Evolutionary conservation across 2,888 invertebrate genomes (phyloP), one percentile per base, ranked within the genome.

Genomic region (Ectemnius continuus): DNA sequence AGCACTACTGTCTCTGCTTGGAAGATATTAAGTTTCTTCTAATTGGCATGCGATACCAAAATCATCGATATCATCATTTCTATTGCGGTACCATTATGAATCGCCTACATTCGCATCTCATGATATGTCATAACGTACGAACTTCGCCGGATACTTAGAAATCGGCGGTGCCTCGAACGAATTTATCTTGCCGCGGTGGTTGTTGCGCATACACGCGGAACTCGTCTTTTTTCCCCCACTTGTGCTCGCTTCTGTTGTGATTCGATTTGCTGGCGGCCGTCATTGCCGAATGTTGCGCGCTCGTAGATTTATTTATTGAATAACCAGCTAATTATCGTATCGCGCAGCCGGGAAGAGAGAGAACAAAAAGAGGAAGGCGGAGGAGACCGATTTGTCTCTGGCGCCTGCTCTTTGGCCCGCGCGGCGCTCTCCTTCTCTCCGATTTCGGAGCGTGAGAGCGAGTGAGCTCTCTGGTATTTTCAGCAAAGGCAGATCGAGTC

Each of bases 31-130:
- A 88, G 86, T 87, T 87, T 90, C 88, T 90, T 88, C 88, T 90
- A 90, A 91, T 91, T 91, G 89, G 90, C 91, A 91, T 91, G 90
- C 90, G 88, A 84, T 86, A 82, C 81, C 81, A 86, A 75, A 80
- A 84, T 85, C 85, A 87, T 86, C 66, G 79, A 76, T 78, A 78
- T 84, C 78, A 82, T 80, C 83, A 80, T 79, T 67, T 36, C 68
- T 75, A 65, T 78, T 78, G 74, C 71, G 83, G 76, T 81, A 81
- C 75, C 83, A 84, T 85, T 78, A 82, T 84, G 85, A 84, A 81
- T 88, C 85, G 87, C 88, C 87, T 86, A 85, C 88, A 88, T 87
- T 83, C 79, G 81, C 87, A 88, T 85, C 74, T 86, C 87, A 88
- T 82, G 77, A 36, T 36, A 85, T 82, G 81, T 86, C 85, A 87